Evolutionary conservation across 2,797 vertebrate genomes (phyloP), one percentile per base, ranked within the genome.

Genomic region (Tamandua tetradactyla): DNA sequence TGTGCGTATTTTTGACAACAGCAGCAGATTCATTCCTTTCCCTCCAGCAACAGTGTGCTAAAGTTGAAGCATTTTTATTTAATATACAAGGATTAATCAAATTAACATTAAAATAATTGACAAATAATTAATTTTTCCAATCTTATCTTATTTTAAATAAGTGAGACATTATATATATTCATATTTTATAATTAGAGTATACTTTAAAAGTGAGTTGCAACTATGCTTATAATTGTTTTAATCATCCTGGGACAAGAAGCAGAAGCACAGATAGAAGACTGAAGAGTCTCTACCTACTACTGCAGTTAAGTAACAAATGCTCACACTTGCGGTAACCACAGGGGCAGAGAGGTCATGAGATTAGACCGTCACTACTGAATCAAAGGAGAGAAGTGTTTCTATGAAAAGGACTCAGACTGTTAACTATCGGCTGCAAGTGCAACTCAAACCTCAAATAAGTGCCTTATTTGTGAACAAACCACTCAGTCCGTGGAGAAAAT

Each of bases 31-130:
- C 15, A 89, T 22, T 82, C 66, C n/a, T 62, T 44, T 76, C 47
- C 66, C n/a, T 69, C 30, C 20, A 47, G 61, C 2, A 52, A 44
- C 88, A 90, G 20, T 59, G 1, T 52, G 64, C n/a, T 61, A 68
- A 42, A 69, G 12, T 35, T 35, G 14, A 87, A 80, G 37, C 35
- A 76, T 80, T 95, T 95, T 86, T 74, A 76, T 47, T 87, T 61
- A 25, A n/a, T 61, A 72, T 18, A 66, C 23, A 75, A 79, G 68
- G 42, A n/a, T 79, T 71, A 94, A 68, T 76, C 35, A 89, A 62
- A 81, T 66, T 49, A 47, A 10, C 27, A 75, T 62, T 3, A 35
- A 94, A 93, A 79, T 90, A 90, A 68, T 27, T 72, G 40, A 92
- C 27, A 87, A 69, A 74, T 32, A 55, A 35, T n/a, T 85, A 62